phyloP scores from a whole-genome alignment of 2,888 invertebrate species.

The Cheilosia urbana region DNA sequence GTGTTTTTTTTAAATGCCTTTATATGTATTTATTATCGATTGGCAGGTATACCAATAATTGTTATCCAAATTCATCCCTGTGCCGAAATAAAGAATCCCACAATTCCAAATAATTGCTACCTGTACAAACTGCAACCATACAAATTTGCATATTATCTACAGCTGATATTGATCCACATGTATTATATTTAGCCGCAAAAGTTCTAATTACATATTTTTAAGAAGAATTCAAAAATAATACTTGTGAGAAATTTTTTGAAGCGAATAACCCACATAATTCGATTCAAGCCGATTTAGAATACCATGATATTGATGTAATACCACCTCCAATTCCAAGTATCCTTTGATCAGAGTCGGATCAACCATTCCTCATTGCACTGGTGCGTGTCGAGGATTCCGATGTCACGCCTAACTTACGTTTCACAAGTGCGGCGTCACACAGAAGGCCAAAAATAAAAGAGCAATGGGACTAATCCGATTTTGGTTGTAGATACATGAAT shows the following conservation, averaged over 20 bases:
- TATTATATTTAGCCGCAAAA: no score
- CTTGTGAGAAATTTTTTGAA: constrained; percentile 50
- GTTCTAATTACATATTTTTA: background rate
- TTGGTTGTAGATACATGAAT: constrained; percentile 76
- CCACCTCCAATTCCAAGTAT: constrained; percentile 12
- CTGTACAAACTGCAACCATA: no score
- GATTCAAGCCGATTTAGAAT: constrained; percentile 20
- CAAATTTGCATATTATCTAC: no score
- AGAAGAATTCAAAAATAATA: constrained; percentile 38
- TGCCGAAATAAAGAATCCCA: no score
- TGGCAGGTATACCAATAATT: no score
- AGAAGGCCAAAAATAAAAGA: constrained; percentile 19
- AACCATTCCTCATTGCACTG: constrained; percentile 7
- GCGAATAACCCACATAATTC: constrained; percentile 24
- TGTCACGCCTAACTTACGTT: constrained; percentile 61
- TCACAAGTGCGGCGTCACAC: constrained; percentile 22
- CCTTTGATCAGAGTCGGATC: constrained; percentile 16
- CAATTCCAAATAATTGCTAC: no score
- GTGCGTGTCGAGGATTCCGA: constrained; percentile 58
- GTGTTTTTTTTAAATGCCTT: no score
- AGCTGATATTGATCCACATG: no score
- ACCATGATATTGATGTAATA: constrained; percentile 30
- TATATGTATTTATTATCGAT: no score
- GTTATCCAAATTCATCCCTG: no score
- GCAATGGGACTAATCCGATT: constrained; percentile 30